phyloP scores from a whole-genome alignment of 2,888 invertebrate genomes.

The Neria commutata region DNA sequence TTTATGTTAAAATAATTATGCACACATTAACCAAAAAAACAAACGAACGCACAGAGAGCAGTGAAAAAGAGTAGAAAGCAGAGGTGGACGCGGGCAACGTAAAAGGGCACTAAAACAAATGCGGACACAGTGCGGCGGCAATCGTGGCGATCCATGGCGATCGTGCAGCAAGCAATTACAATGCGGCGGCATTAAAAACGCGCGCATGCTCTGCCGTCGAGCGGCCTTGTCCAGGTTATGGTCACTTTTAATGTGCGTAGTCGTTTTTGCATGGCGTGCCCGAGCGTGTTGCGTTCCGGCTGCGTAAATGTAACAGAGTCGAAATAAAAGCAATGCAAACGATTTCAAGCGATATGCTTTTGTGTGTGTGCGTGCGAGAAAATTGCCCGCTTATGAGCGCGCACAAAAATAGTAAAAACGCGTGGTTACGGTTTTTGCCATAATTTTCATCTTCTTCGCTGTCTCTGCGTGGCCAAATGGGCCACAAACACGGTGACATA shows the following conservation, averaged over 20 bases:
- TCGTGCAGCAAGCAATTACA: too few species aligned
- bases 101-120: not conserved
- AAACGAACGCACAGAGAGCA: not conserved
- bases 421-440: too few species aligned
- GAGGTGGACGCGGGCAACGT: too few species aligned
- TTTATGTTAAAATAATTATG: not conserved
- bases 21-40: not conserved
- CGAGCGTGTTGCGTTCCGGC: not conserved
- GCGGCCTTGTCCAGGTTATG: slow-evolving; percentile 1
- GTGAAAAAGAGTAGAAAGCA: not conserved
- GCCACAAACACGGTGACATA: not conserved
- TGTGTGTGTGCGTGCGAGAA: not conserved
- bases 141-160: too few species aligned
- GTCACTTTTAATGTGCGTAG: not conserved
- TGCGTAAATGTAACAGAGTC: not conserved
- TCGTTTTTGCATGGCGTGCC: not conserved
- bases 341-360: not conserved
- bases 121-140: too few species aligned
- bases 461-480: not conserved
- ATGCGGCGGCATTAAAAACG: not conserved
- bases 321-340: too few species aligned
- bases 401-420: too few species aligned
- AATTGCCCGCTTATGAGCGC: too few species aligned
- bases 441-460: too few species aligned
- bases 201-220: not conserved